phyloP scores from a whole-genome alignment of 1,140 invertebrate species.

The Pseudomyrmex sp. region DNA sequence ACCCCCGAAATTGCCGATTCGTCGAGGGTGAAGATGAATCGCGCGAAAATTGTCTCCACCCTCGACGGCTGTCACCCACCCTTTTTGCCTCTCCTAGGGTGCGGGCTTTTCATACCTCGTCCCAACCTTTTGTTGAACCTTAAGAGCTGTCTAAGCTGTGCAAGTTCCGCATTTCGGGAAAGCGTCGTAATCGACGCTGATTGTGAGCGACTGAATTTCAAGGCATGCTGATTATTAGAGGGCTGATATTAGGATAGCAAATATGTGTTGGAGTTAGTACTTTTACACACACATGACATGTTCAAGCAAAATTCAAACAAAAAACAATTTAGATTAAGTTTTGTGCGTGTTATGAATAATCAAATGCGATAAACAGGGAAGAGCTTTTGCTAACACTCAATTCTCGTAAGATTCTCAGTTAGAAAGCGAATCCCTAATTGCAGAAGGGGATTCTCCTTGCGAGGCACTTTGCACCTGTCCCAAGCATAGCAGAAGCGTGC shows the following conservation, averaged over 20 bases:
- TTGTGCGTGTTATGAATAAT: background rate
- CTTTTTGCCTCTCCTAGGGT: constrained; percentile 36
- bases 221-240: background rate
- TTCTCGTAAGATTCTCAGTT: background rate
- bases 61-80: background rate
- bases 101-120: constrained; percentile 17
- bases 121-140: constrained; percentile 38
- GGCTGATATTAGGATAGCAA: background rate
- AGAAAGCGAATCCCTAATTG: constrained; percentile 30
- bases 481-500: constrained; percentile 31
- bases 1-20: constrained; percentile 53
- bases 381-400: background rate
- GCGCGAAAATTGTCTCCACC: constrained; percentile 71
- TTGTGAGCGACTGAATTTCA: constrained; percentile 4
- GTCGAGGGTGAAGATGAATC: constrained; percentile 63
- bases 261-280: background rate
- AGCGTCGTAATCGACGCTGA: constrained; percentile 22
- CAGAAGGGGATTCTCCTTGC: constrained; percentile 10
- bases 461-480: constrained; percentile 39
- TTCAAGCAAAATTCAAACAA: too few species aligned
- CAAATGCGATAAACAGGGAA: background rate
- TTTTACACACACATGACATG: background rate
- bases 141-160: constrained; percentile 45
- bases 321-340: too few species aligned
- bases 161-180: constrained; percentile 26